Conservation (phyloP, 92 coral and sea anemone species). For the Siderastrea siderea region DNA sequence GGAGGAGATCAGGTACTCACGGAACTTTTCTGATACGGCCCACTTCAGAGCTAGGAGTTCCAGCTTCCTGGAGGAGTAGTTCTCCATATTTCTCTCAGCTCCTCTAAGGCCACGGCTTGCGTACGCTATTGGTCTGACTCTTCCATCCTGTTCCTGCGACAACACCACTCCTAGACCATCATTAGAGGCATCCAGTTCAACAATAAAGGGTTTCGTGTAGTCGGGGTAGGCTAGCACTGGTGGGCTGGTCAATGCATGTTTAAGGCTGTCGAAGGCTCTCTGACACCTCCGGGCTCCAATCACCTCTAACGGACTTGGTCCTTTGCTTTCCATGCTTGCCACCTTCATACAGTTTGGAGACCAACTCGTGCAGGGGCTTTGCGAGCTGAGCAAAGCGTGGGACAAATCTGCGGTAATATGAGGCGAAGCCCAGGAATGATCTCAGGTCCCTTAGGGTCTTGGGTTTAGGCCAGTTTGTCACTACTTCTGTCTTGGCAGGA, state of each 20-base stretch:
- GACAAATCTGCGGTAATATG: conserved; percentile 54
- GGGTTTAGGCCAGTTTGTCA: conserved; percentile 53
- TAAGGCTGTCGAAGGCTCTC: neutral
- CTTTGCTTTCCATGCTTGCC: conserved; percentile 26
- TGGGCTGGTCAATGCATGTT: conserved; percentile 9
- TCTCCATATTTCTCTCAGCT: conserved; percentile 39
- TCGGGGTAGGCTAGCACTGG: conserved; percentile 47
- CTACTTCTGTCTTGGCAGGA: conserved; percentile 52
- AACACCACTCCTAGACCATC: conserved; percentile 38
- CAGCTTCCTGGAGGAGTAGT: conserved; percentile 46
- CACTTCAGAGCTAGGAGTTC: conserved; percentile 53
- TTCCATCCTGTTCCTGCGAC: conserved; percentile 33
- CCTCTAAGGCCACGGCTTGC: conserved; percentile 35
- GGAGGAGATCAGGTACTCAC: conserved; percentile 43
- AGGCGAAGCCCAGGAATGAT: conserved; percentile 62
- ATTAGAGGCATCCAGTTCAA: conserved; percentile 38
- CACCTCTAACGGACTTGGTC: neutral
- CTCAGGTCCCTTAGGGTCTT: conserved; percentile 45
- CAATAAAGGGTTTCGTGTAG: conserved; percentile 36
- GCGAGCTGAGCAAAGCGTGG: conserved; percentile 43
- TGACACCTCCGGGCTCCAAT: conserved; percentile 27
- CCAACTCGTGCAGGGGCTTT: conserved; percentile 45
- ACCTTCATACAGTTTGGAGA: conserved; percentile 30
- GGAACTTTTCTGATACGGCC: conserved; percentile 41
- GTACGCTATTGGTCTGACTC: conserved; percentile 12